Evolutionary conservation across 2,888 invertebrate genomes (phyloP).

Genomic region (Axea sp.): DNA sequence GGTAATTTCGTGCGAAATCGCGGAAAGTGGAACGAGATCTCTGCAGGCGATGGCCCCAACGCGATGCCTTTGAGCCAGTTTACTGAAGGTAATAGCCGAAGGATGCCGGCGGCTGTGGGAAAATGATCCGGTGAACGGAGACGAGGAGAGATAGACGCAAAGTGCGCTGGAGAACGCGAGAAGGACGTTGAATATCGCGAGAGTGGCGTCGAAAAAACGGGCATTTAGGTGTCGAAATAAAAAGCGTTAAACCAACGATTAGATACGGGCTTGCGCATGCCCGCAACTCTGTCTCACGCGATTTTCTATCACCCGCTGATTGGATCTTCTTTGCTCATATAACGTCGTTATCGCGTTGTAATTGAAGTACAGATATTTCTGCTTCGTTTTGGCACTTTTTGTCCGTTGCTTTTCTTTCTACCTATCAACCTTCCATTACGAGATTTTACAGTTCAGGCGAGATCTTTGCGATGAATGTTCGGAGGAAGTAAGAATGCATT

Average conservation of each 20-base stretch:
- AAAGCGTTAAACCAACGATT: conserved; percentile 79
- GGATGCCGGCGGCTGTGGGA: conserved; percentile 76
- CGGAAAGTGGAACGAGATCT: conserved; percentile 75
- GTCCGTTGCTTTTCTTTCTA: conserved; percentile 1
- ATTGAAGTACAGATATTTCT: conserved; percentile 17
- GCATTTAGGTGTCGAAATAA: conserved; percentile 70
- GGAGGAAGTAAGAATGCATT: neutral
- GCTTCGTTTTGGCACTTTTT: conserved; percentile 25
- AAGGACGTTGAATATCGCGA: conserved; percentile 25
- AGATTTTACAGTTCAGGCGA: conserved; percentile 3
- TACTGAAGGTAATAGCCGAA: conserved; percentile 63
- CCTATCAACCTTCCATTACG: conserved; percentile 5
- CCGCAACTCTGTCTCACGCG: conserved; percentile 66
- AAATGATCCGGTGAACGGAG: conserved; percentile 73
- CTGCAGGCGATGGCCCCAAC: conserved; percentile 66
- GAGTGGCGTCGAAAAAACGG: conserved; percentile 62
- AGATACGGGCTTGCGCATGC: conserved; percentile 77
- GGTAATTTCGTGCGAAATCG: conserved; percentile 72
- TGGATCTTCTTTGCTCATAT: conserved; percentile 39
- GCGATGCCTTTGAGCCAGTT: conserved; percentile 64
- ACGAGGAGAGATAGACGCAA: conserved; percentile 59
- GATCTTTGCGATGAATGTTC: neutral
- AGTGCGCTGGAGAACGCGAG: conserved; percentile 42
- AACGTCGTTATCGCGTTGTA: conserved; percentile 42
- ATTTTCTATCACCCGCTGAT: conserved; percentile 46